Evolutionary conservation across 2,113 vertebrate species (phyloP), one percentile per base, ranked within the genome.

Genomic region (Brachyhypopomus gauderio): DNA sequence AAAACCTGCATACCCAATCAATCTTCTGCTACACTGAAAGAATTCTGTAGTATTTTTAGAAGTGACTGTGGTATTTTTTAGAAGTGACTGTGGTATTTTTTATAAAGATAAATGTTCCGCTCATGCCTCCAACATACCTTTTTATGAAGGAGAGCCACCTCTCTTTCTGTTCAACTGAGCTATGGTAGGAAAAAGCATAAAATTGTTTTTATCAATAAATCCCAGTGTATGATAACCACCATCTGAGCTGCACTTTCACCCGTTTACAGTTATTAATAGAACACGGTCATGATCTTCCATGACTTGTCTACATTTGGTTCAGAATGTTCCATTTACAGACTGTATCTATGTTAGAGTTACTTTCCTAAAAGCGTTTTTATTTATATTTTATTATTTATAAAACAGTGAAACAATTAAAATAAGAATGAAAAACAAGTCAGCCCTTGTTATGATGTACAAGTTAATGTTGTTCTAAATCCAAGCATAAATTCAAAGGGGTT

Each of bases 131-230:
- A 27, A 3, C 2, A 23, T 81, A 99, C 97, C 96, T 97, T 90
- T 95, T 94, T 80, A 99, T 92, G 81, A 95, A 94, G 17, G 88
- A 89, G n/a, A 96, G 85, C 97, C 97, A 98, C 12, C 92, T 96
- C 71, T 98, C 95, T 85, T 95, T 99, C 81, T 94, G 93, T 74
- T 98, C 97, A 66, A 93, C 88, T 77, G 95, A 96, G 90, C 97
- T 99, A 72, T 38, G 80, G 73, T 60, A 27, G 48, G 63, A 22
- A 76, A 6, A 88, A 59, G 72, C 8, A 60, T 1, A 27, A 74
- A 67, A 75, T 23, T 69, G 17, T 67, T 62, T 59, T 41, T 12
- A 75, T 20, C 52, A 41, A 45, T 14, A 41, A 80, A 81, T 63
- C 0, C 66, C 66, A 70, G 4, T 19, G 64, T 38, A 58, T 41